These are phyloP conservation scores for Siderastrea siderea DNA, from an alignment of 92 coral and sea anemone genomes.

Conservation along the genomic window DNA sequence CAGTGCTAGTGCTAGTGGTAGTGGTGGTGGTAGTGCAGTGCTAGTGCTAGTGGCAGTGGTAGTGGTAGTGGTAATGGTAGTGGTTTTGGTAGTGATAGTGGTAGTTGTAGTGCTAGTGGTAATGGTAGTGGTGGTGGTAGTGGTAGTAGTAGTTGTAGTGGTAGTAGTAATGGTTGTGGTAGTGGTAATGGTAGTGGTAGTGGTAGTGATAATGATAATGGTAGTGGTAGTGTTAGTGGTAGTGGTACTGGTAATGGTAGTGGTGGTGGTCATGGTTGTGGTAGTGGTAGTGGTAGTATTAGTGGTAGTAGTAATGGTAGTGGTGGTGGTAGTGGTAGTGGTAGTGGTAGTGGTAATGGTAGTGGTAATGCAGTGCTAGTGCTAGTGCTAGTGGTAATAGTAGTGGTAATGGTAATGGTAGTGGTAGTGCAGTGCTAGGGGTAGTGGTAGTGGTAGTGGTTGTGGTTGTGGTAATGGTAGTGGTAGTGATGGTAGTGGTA, in stretches of 20 bases:
- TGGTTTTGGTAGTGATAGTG: background rate
- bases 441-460: background rate
- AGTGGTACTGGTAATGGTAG: too few relatives aligned
- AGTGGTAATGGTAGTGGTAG: background rate
- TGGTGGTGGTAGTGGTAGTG: too few relatives aligned
- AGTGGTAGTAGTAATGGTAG: background rate
- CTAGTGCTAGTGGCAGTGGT: background rate
- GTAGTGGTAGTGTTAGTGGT: background rate
- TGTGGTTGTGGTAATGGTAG: background rate
- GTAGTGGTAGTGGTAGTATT: background rate
- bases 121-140: background rate
- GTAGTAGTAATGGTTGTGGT: background rate
- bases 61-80: background rate
- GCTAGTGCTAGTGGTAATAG: background rate
- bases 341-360: background rate
- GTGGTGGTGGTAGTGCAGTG: background rate
- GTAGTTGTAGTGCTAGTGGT: background rate
- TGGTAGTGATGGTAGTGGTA: conserved; percentile 1
- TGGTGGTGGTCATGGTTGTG: background rate
- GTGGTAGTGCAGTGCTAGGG: background rate
- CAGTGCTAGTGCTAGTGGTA: background rate
- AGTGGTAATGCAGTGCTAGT: background rate
- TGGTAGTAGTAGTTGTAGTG: background rate
- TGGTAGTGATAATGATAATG: background rate
- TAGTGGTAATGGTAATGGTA: background rate